A percentile compares a stretch with the other conserved stretches of the same genome.
These are phyloP conservation scores for Mimumesa dahlbomi DNA, from an alignment of 2,888 invertebrate genomes.

Conservation along the genomic window DNA sequence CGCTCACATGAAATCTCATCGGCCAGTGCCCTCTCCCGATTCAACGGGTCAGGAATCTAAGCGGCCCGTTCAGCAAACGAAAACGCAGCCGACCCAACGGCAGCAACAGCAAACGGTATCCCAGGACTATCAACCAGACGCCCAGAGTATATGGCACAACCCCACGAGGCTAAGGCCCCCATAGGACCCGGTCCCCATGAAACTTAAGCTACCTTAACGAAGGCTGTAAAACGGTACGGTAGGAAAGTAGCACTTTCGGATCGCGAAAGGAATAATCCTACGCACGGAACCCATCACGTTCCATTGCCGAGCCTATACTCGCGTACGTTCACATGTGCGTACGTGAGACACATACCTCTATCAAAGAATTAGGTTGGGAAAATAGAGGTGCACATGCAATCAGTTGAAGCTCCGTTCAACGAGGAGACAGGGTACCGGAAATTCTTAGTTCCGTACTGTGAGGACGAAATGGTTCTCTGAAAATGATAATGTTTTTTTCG, in stretches of 20 bases:
- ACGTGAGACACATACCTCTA: no score
- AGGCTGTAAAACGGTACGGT: slow-evolving; percentile 73
- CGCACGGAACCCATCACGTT: no score
- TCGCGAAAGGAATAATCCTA: slow-evolving; percentile 41
- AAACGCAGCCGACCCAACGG: slow-evolving; percentile 62
- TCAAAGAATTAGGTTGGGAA: no score
- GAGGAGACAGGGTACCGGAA: slow-evolving; percentile 64
- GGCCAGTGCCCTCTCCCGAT: slow-evolving; percentile 87
- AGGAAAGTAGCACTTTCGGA: slow-evolving; percentile 60
- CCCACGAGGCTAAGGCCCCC: slow-evolving; percentile 78
- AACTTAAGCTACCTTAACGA: slow-evolving; percentile 79
- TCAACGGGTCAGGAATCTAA: slow-evolving; percentile 88
- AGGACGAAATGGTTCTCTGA: slow-evolving; percentile 20
- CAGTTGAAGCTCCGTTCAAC: slow-evolving; percentile 54
- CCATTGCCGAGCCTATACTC: no score
- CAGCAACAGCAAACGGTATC: slow-evolving; percentile 55
- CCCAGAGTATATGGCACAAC: slow-evolving; percentile 77
- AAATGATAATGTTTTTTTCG: no score
- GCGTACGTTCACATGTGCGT: no score
- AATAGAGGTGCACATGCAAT: slow-evolving; percentile 36
- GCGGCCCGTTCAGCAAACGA: slow-evolving; percentile 71
- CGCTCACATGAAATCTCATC: slow-evolving; percentile 99
- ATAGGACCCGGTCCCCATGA: slow-evolving; percentile 75
- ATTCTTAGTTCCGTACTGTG: slow-evolving; percentile 15
- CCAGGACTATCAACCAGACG: slow-evolving; percentile 70